Base-by-base conservation (phyloP, 1,140 invertebrate species). In the Drosophila trapezifrons region DNA sequence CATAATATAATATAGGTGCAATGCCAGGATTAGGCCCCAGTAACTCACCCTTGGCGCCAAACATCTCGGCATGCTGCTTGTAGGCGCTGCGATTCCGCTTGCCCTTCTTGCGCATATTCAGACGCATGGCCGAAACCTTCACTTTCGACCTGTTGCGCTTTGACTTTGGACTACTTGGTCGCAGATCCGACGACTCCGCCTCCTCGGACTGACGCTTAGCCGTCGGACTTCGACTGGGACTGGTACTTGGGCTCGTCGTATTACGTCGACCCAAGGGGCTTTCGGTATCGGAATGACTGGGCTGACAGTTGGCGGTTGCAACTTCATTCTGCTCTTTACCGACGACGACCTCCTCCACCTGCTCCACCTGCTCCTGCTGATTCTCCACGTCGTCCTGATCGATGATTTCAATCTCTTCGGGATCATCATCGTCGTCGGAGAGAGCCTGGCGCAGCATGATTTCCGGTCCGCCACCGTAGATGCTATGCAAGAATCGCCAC, bases 381-480 rank as follows among this genome's bases (percentile, higher is more conserved):
- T 67, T 35, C 27, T 80, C 51, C 27, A 75, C 58, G 8, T 72
- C 81, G 54, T 91, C 90, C 42, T 91, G 85, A 60, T 91, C 90
- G 22, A 91, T 90, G 17, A 91, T 91, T 47, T 90, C 85, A 46
- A 91, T 91, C 51, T 89, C 79, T 20, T 80, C 77, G 7, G 65
- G 58, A n/a, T 89, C 82, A 15, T 91, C 51, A 5, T 54, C 89
- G 8, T 91, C 89, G 47, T 91, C 91, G 9, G 62, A 81, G 38
- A 81, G 86, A 3, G 92, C 90, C 43, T 91, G 85, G 20, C 91
- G 90, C 1, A 94, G 89, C 29, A 91, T 80, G 4, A 98, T 93
- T 89, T 97, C 96, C 1, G 97, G 97, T 1, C 97, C 97, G 15
- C 97, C 97, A 25, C 96, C 96, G 87, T 98, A 98, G 15, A 96